phyloP scores from a whole-genome alignment of 2,113 vertebrate genomes.

The Percopsis transmontana region DNA sequence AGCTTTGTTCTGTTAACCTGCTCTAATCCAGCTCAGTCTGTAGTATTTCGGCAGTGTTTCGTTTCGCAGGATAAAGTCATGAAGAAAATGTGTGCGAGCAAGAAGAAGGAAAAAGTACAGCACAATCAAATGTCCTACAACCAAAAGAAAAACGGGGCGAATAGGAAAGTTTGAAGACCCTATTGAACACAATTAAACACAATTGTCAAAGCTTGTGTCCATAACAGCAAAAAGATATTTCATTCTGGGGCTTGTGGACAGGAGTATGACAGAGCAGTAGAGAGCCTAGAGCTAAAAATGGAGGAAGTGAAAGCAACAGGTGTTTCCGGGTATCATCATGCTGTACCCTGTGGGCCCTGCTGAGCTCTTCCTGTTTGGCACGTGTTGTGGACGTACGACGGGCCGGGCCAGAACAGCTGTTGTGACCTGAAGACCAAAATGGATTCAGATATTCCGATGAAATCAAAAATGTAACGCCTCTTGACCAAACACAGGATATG shows the following conservation, averaged over 20 bases:
- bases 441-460: too few species aligned
- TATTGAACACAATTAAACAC: too few species aligned
- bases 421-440: conserved; percentile 14
- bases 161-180: too few species aligned
- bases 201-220: too few species aligned
- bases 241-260: too few species aligned
- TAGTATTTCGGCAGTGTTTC: conserved; percentile 24
- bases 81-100: conserved; percentile 19
- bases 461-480: too few species aligned
- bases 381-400: conserved; percentile 36
- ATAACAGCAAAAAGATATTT: too few species aligned
- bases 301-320: too few species aligned
- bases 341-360: conserved; percentile 24
- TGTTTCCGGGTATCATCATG: too few species aligned
- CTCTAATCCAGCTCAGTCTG: conserved; percentile 39
- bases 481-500: too few species aligned
- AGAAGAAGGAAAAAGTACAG: conserved; percentile 8
- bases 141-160: conserved; percentile 20
- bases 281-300: too few species aligned
- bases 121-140: conserved; percentile 31
- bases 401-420: conserved; percentile 34
- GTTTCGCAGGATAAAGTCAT: conserved; percentile 19
- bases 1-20: conserved; percentile 62
- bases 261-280: too few species aligned
- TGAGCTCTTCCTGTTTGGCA: conserved; percentile 45